Base-by-base conservation (phyloP, 1,140 invertebrate species). In the Formica exsecta region DNA sequence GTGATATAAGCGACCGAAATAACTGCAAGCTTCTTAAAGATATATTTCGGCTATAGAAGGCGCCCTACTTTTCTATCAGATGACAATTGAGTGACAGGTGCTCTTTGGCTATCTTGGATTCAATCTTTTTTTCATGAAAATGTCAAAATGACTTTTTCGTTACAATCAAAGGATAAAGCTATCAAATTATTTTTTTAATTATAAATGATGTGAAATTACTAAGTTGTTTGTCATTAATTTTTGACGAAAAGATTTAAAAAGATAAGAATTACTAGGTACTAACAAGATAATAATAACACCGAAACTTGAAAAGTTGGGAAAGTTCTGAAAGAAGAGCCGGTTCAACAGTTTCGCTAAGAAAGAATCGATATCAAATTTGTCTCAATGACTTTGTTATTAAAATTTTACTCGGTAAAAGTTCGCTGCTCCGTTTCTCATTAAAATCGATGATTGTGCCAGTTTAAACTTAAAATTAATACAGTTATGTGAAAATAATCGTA, bases 1-100 rank as follows among this genome's bases (percentile, higher is more conserved):
- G 36, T 79, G 32, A 79, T 54, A 32, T 11, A 22, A 66, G 32
- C 38, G 79, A 74, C 7, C 19, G 57, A 83, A 83, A 83, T 83
- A 62, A 61, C 68, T 73, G 38, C 79, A 32, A 61, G 19, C 36
- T 44, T 29, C 25, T 73, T 48, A 36, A 25, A 36, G 38, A 48
- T 22, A 13, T 13, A 19, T 61, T 16, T 0, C 22, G 13, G 13
- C 44, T 54, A 25, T 36, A 79, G 19, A 54, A 48, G 22, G 0
- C 36, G 65, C 1, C 25, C 65, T 19, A 59, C 51, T 81, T 79
- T 79, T 73, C 25, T 61, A 22, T 44, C 66, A 19, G 32, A 71
- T 68, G 32, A 54, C 64, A 51, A 68, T 22, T 32, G 70, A 73
- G 36, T 71, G 79, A 44, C 66, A 73, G 79, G 8, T 73, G 32